Evolutionary conservation across 2,113 vertebrate species (phyloP).

Genomic region (Hippocampus barbouri): DNA sequence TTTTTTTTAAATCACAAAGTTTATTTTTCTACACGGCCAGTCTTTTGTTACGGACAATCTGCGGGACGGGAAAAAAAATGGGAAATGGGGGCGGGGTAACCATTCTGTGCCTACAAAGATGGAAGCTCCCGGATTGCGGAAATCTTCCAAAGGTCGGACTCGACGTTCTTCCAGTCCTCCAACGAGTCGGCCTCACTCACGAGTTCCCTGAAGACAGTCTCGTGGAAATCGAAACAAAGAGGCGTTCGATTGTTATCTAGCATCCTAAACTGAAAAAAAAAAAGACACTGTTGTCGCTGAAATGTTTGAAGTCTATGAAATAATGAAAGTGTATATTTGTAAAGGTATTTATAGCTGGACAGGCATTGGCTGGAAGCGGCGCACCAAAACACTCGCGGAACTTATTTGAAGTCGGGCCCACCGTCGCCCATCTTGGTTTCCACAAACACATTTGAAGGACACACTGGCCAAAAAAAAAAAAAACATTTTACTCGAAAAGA

Average conservation of each 20-base stretch:
- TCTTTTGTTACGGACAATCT: conserved; percentile 65
- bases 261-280: conserved; percentile 59
- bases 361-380: conserved; percentile 66
- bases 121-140: conserved; percentile 41
- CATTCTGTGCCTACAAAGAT: conserved; percentile 70
- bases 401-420: conserved; percentile 80
- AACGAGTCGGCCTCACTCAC: not conserved
- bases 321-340: conserved; percentile 94
- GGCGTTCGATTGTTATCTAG: conserved; percentile 76
- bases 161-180: conserved; percentile 37
- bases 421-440: too few relatives aligned
- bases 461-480: not conserved
- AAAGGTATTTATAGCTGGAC: conserved; percentile 97
- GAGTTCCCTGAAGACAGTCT: conserved; percentile 78
- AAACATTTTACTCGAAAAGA: too few relatives aligned
- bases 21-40: conserved; percentile 75
- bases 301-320: conserved; percentile 77
- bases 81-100: conserved; percentile 44
- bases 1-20: conserved; percentile 50
- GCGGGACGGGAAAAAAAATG: conserved; percentile 9
- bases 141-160: conserved; percentile 1
- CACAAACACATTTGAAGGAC: not conserved
- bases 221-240: conserved; percentile 69
- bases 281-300: conserved; percentile 79
- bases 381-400: conserved; percentile 81